Conservation (phyloP, 2,888 invertebrate species). For the Drosophila gaucha region DNA sequence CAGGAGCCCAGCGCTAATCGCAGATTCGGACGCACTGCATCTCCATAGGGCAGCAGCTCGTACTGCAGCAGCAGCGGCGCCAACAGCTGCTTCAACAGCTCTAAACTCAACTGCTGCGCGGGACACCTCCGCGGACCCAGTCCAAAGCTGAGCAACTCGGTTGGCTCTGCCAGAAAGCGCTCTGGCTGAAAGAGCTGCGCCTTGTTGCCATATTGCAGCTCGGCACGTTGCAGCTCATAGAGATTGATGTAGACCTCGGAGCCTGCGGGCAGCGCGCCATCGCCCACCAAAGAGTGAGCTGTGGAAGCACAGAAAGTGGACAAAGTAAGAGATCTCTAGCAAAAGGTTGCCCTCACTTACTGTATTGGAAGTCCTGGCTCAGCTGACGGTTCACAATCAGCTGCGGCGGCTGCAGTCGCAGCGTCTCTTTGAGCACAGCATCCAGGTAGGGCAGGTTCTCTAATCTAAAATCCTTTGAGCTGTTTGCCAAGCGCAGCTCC, state of each 20-base stretch:
- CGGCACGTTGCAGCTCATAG: conserved; percentile 54
- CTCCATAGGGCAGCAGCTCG: conserved; percentile 67
- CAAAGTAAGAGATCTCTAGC: too few relatives aligned
- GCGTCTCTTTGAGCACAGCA: conserved; percentile 86
- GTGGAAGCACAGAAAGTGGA: not conserved
- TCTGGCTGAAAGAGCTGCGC: conserved; percentile 55
- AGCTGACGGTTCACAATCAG: conserved; percentile 61
- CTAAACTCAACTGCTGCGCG: conserved; percentile 53
- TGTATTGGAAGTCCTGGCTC: conserved; percentile 57
- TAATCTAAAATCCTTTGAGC: not conserved
- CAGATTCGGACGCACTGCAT: conserved; percentile 48
- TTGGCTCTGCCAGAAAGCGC: conserved; percentile 42
- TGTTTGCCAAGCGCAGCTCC: conserved; percentile 26
- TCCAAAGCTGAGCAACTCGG: conserved; percentile 51
- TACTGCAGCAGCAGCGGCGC: conserved; percentile 56
- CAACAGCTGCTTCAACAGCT: conserved; percentile 54
- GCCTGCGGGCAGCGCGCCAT: conserved; percentile 60
- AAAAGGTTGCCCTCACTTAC: conserved; percentile 34
- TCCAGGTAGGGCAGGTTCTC: conserved; percentile 50
- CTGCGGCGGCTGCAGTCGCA: conserved; percentile 88
- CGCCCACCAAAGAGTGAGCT: conserved; percentile 61
- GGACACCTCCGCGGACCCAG: conserved; percentile 70
- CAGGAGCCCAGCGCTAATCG: conserved; percentile 54
- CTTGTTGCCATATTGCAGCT: conserved; percentile 28
- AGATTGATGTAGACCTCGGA: conserved; percentile 64